A percentile compares a stretch with the other conserved stretches of the same genome.
Evolutionary conservation across 2,797 vertebrate genomes (phyloP).

Genomic region (Acanthurus tractus): DNA sequence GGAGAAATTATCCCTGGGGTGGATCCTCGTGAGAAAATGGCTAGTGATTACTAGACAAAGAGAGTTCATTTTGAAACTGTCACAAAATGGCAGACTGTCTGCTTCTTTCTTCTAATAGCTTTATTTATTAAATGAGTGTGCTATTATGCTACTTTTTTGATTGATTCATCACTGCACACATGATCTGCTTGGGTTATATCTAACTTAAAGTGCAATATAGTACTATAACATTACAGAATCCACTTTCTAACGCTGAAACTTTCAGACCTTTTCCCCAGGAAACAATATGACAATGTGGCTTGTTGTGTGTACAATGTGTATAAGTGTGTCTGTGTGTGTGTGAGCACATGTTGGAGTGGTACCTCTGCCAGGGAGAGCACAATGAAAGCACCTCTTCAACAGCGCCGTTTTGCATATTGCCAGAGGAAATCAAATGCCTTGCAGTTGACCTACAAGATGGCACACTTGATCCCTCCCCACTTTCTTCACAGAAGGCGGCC

Average conservation of each 20-base stretch:
- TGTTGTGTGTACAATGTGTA: conserved; percentile 34
- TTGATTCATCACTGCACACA: conserved; percentile 1
- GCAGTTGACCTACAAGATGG: conserved; percentile 79
- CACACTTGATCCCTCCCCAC: conserved; percentile 68
- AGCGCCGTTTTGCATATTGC: conserved; percentile 81
- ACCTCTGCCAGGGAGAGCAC: conserved; percentile 58
- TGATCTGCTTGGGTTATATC: conserved; percentile 1
- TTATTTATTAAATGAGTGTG: conserved; percentile 27
- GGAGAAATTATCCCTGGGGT: conserved; percentile 83
- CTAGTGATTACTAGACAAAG: conserved; percentile 82
- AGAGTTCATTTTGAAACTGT: conserved; percentile 81
- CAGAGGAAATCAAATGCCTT: conserved; percentile 78
- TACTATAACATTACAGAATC: conserved; percentile 1
- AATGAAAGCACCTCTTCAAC: conserved; percentile 77
- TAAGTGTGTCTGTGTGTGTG: conserved; percentile 31
- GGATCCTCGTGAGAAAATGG: conserved; percentile 85
- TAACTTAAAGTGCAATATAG: not conserved
- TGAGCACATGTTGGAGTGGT: conserved; percentile 34
- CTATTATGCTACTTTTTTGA: conserved; percentile 5
- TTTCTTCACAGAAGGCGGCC: conserved; percentile 26
- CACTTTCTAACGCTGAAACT: conserved; percentile 2
- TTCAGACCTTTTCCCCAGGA: conserved; percentile 15
- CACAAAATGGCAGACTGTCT: conserved; percentile 81
- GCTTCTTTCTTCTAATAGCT: conserved; percentile 57
- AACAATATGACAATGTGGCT: conserved; percentile 36